phyloP scores from a whole-genome alignment of 2,888 invertebrate genomes.

The Dusona sp. region DNA sequence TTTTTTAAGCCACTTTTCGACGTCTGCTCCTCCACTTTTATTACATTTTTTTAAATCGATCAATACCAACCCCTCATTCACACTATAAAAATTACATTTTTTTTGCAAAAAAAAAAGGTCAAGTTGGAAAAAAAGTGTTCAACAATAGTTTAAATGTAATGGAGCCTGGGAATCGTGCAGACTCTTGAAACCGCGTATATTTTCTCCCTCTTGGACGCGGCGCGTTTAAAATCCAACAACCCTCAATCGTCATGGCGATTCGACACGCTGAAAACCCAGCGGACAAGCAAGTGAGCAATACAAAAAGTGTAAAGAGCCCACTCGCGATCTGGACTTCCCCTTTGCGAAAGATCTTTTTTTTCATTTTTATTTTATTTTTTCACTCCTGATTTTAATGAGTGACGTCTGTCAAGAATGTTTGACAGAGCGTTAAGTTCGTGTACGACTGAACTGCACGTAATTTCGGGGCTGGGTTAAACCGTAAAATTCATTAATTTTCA shows the following conservation, averaged over 20 bases:
- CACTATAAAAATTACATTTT: neutral
- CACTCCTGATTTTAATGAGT: slow-evolving; percentile 80
- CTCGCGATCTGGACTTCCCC: slow-evolving; percentile 44
- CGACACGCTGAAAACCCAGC: slow-evolving; percentile 76
- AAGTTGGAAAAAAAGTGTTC: slow-evolving; percentile 46
- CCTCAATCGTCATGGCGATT: slow-evolving; percentile 80
- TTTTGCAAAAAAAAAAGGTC: slow-evolving; percentile 16
- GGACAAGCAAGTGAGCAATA: slow-evolving; percentile 70
- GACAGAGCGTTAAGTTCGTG: slow-evolving; percentile 79
- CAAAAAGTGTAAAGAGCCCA: slow-evolving; percentile 35
- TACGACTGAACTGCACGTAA: slow-evolving; percentile 54
- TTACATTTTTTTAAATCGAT: slow-evolving; percentile 4
- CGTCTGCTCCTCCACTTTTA: neutral
- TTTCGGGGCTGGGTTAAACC: slow-evolving; percentile 59
- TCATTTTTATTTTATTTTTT: slow-evolving; percentile 62
- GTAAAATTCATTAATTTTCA: slow-evolving; percentile 68
- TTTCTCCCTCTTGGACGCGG: slow-evolving; percentile 67
- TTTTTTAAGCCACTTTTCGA: neutral
- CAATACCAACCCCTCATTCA: neutral
- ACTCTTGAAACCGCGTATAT: slow-evolving; percentile 68
- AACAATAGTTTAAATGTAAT: slow-evolving; percentile 72
- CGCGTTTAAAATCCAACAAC: slow-evolving; percentile 76
- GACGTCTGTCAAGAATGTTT: slow-evolving; percentile 82
- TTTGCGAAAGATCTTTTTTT: slow-evolving; percentile 61
- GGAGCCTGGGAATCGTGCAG: slow-evolving; percentile 73